Percentiles rank a stretch among this genome's conserved stretches.
Evolutionary conservation across 2,888 invertebrate species (phyloP).

Genomic region (Criorhina ranunculi): DNA sequence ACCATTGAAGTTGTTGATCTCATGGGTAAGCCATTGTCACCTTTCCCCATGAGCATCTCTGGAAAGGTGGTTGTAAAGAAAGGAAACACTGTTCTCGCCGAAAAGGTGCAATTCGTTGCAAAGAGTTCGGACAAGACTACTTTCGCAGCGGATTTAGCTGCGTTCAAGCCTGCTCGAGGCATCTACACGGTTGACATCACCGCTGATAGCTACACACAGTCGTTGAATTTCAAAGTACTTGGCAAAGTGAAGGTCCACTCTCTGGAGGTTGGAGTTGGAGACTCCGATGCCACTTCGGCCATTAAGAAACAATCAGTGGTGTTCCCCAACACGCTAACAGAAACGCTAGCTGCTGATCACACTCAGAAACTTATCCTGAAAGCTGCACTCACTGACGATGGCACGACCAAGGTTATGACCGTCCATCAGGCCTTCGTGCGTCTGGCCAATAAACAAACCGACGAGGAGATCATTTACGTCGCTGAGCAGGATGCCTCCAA

Average conservation of each 20-base stretch:
- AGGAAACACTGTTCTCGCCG: conserved; percentile 87
- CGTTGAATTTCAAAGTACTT: conserved; percentile 88
- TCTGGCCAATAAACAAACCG: conserved; percentile 87
- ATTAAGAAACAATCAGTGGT: conserved; percentile 90
- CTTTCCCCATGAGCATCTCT: conserved; percentile 79
- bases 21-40: conserved; percentile 88
- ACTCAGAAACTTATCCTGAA: conserved; percentile 95
- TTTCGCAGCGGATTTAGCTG: conserved; percentile 91
- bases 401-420: conserved; percentile 87
- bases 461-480: conserved; percentile 96
- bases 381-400: conserved; percentile 91
- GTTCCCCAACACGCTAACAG: conserved; percentile 89
- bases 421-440: conserved; percentile 96
- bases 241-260: conserved; percentile 91
- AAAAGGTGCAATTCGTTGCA: conserved; percentile 87
- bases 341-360: conserved; percentile 92
- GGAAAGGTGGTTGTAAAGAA: conserved; percentile 84
- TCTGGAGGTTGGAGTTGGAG: conserved; percentile 94
- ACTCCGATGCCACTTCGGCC: conserved; percentile 94
- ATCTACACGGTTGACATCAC: conserved; percentile 92
- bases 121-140: conserved; percentile 89
- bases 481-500: conserved; percentile 93
- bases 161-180: conserved; percentile 92
- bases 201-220: conserved; percentile 88
- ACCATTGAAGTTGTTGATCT: conserved; percentile 90